Base-by-base conservation (phyloP, 2,113 vertebrate species). In the Bagarius yarrelli region DNA sequence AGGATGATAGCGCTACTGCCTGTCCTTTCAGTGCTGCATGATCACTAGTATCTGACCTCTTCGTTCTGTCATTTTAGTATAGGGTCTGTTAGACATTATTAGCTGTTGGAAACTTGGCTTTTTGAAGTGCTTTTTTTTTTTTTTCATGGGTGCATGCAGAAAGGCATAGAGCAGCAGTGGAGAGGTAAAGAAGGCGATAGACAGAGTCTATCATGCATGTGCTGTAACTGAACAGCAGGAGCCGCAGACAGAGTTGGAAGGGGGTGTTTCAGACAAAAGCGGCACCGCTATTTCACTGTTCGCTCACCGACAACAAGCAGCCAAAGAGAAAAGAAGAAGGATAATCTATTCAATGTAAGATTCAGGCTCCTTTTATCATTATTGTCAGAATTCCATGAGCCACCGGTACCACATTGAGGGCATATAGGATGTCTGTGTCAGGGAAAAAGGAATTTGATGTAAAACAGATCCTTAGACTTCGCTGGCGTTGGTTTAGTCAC, bases 401-500 rank as follows among this genome's bases (percentile, higher is more conserved):
- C 76, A 56, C 83, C 85, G 79, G 84, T 82, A 90, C 88, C 84
- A 82, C 90, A 92, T 82, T 87, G 85, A 90, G 84, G 87, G 84
- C 76, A 86, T 83, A 59, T 36, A 92, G 90, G 84, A 97, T 98
- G 96, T 97, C 96, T 86, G 94, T 97, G 19, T 95, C 96, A 78
- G 95, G 95, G 66, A 97, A 97, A 94, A 98, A 98, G 88, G 96
- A 98, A 90, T 98, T 98, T 92, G 95, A 97, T 75, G 96, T 98
- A 90, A 99, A 98, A 90, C 96, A 98, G 94, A 98, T 98, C 90
- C 93, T 98, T 83, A 92, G 96, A 91, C 95, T 99, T 47, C 95
- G 95, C 87, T 99, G 97, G 97, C 93, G 96, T 80, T 98, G 96
- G 96, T 98, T 98, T 85, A 97, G 95, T 86, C 97, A 98, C 92